Evolutionary conservation across 2,888 invertebrate genomes (phyloP), one percentile per base, ranked within the genome.

Genomic region (Pandemis heparana): DNA sequence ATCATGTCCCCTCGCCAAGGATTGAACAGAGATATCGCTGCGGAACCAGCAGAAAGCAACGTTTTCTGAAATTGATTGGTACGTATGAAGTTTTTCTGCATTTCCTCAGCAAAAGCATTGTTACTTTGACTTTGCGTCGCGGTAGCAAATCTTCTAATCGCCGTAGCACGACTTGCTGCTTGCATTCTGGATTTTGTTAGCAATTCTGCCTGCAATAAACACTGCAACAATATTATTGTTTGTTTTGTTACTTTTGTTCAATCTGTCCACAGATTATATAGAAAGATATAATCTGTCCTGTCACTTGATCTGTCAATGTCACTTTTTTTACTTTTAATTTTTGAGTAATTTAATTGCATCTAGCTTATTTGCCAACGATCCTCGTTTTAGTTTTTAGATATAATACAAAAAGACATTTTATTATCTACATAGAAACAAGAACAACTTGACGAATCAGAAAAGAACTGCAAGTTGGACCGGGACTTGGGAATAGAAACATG

Each of bases 1-100:
- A 99, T 98, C 98, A 99, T 98, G 86, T 99, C 99, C 18, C 96
- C 97, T 76, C 97, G 94, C 73, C 89, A 84, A 8, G 99, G 99
- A 92, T 99, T 96, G 10, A 97, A 83, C 60, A 99, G 91, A 0
- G 98, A 96, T 70, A 98, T 95, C 39, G 96, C 92, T 23, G 98
- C 98, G n/a, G 99, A 98, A 9, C 99, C 99, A n/a, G 96, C 94
- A 16, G 97, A 95, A 51, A 99, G 94, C 14, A 98, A 81, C 0
- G 95, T 85, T 87, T 96, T 97, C 94, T 99, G 99, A 79, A 98
- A 95, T 63, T 87, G 76, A 75, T 95, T 96, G 39, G 96, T 95
- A 68, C 95, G 91, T 71, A 97, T 96, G 81, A 96, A 96, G 81
- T 96, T 95, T 76, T 90, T 89, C 63, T 95, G 83, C 86, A 96